Evolutionary conservation across 2,113 vertebrate species (phyloP).

Genomic region (Garra rufa): DNA sequence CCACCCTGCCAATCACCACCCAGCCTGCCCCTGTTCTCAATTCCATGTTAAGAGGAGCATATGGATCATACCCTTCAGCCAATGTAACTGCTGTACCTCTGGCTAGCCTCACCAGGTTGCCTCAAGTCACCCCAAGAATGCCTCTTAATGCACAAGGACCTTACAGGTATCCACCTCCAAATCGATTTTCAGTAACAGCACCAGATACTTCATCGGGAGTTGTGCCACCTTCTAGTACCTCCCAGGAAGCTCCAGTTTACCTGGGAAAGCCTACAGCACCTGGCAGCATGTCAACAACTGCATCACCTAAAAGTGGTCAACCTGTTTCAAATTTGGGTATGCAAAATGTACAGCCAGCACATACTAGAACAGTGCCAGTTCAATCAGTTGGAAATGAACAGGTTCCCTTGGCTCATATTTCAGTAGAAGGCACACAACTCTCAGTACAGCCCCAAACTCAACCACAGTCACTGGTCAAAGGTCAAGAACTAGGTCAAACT

Average conservation of each 20-base stretch:
- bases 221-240: slow-evolving; percentile 62
- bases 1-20: slow-evolving; percentile 97
- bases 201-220: slow-evolving; percentile 64
- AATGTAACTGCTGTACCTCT: slow-evolving; percentile 87
- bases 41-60: slow-evolving; percentile 88
- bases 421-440: slow-evolving; percentile 60
- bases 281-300: slow-evolving; percentile 59
- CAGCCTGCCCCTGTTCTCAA: slow-evolving; percentile 89
- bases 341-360: slow-evolving; percentile 56
- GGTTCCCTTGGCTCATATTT: slow-evolving; percentile 67
- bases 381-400: slow-evolving; percentile 65
- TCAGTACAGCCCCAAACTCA: slow-evolving; percentile 61
- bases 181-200: slow-evolving; percentile 73
- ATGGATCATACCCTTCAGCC: slow-evolving; percentile 84
- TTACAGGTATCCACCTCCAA: slow-evolving; percentile 84
- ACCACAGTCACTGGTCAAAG: slow-evolving; percentile 45
- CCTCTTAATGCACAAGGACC: slow-evolving; percentile 82
- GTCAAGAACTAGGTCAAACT: slow-evolving; percentile 42
- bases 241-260: slow-evolving; percentile 87
- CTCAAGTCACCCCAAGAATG: slow-evolving; percentile 85
- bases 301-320: slow-evolving; percentile 62
- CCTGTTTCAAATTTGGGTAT: slow-evolving; percentile 56
- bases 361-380: slow-evolving; percentile 52
- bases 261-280: slow-evolving; percentile 84
- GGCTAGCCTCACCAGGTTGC: slow-evolving; percentile 88